Base-by-base conservation (phyloP, 2,888 invertebrate genomes). In the Copidosoma aretas region DNA sequence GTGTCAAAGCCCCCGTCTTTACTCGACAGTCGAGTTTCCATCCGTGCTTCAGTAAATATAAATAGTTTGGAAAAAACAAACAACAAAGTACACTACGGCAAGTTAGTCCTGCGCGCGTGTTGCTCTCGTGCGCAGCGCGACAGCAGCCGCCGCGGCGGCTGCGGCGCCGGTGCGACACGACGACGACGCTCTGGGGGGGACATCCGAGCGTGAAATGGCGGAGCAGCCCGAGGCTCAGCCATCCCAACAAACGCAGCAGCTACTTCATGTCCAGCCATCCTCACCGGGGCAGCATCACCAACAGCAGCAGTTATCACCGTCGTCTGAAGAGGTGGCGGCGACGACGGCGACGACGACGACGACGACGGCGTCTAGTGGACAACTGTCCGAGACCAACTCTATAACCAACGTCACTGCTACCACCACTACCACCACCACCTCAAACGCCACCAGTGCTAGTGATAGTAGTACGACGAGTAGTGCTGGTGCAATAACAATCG, bases 381-480 rank as follows among this genome's bases (percentile, higher is more conserved):
- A 68, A 65, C 65, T 68, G 71, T 65, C 71, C 54, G 67, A 71
- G 58, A 32, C 32, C 64, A 60, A n/a, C 39, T 24, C 41, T 61
- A 70, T n/a, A n/a, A n/a, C 19, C 60, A 64, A 14, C 68, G 64
- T 41, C 68, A 64, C 17, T 57, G 58, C 22, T 53, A 53, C 19
- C 63, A 59, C 3, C 58, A 58, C 32, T 24, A 53, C 1, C 70
- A 61, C 10, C 64, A 61, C 3, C 64, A 66, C 15, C 64, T 64
- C 15, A 51, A 61, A 1, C 54, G 52, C 10, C 57, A 32, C 8
- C 60, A 58, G 14, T 43, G 61, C 14, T 59, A 70, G 24, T 59
- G 59, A 10, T 32, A 17, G 54, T 51, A 12, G n/a, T 14, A n/a
- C n/a, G n/a, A n/a, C n/a, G n/a, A 19, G 3, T 60, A 54, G 43